Evolutionary conservation across 1,140 invertebrate species (phyloP).

Genomic region (Drosophila nasuta): DNA sequence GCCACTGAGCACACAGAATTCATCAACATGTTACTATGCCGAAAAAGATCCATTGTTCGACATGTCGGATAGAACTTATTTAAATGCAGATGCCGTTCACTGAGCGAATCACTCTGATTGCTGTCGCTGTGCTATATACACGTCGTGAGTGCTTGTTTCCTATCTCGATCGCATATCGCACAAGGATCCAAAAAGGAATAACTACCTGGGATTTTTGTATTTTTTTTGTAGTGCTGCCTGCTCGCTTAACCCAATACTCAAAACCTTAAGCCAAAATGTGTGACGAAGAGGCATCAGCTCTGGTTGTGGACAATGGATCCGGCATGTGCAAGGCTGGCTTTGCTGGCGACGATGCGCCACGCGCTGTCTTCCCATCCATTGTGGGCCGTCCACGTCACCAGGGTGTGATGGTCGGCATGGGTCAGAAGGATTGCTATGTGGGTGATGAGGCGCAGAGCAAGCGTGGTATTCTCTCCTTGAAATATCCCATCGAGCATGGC

Average conservation of each 20-base stretch:
- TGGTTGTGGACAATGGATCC: constrained; percentile 95
- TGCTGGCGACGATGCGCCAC: constrained; percentile 85
- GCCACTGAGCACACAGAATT: constrained; percentile 47
- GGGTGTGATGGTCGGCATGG: constrained; percentile 98
- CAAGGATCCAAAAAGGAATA: constrained; percentile 41
- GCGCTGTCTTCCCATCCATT: constrained; percentile 91
- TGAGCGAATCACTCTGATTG: constrained; percentile 80
- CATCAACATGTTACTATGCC: constrained; percentile 77
- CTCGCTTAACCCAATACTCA: constrained; percentile 42
- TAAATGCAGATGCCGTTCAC: constrained; percentile 60
- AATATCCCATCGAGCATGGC: constrained; percentile 92
- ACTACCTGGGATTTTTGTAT: neutral
- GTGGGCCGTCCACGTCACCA: constrained; percentile 91
- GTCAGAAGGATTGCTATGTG: constrained; percentile 96
- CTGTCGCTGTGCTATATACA: constrained; percentile 80
- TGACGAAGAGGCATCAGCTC: constrained; percentile 94
- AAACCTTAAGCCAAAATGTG: constrained; percentile 69
- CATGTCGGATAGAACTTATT: constrained; percentile 73
- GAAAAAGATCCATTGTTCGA: constrained; percentile 68
- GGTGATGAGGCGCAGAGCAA: constrained; percentile 94
- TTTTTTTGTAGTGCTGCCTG: constrained; percentile 56
- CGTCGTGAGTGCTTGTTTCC: constrained; percentile 66
- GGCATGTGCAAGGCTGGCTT: constrained; percentile 96
- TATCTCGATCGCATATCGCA: neutral
- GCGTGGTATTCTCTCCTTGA: constrained; percentile 91